Evolutionary conservation across 92 coral and sea anemone species (phyloP), one percentile per base, ranked within the genome.

Genomic region (Zoanthus sociatus): DNA sequence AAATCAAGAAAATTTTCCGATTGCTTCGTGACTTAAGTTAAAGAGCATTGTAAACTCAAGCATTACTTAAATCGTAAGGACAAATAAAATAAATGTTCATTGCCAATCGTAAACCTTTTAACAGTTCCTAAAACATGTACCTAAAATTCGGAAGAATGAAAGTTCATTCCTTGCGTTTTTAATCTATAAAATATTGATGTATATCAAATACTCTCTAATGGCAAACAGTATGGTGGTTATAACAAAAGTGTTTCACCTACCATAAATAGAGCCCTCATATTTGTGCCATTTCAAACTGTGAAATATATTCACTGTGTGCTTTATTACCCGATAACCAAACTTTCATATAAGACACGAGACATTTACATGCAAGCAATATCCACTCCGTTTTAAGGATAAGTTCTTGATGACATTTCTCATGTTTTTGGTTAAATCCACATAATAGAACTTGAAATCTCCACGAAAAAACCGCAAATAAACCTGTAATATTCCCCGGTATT

Each of bases 311-410:
- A 68, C 73, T 63, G 70, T 6, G 70, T 68, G 20, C 6, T 68
- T 68, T 68, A 33, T 68, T 68, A 33, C 73, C 73, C 32, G 73
- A 68, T 68, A 68, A 31, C 73, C 73, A 16, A 68, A 68, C 73
- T 68, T 68, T 68, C 33, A 31, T 5, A 68, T 13, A 68, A 68
- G 42, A 68, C 12, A 5, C 73, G 12, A 68, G 73, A 3, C 73
- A 68, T 68, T 68, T 68, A 10, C 20, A 7, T 68, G 73, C 31
- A 5, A 68, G 73, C 73, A 68, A 68, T 68, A 4, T 68, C 73
- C 73, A 68, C 6, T 68, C 0, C 73, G 73, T 68, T 68, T 26
- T 26, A n/a, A 7, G 73, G 73, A 68, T 68, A 68, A 68, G 20
- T 68, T 68, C 12, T 7, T 2, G 73, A 0, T 68, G 73, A 68